Base-by-base conservation (phyloP, 2,113 vertebrate genomes). In the Cyanocitta stelleri region DNA sequence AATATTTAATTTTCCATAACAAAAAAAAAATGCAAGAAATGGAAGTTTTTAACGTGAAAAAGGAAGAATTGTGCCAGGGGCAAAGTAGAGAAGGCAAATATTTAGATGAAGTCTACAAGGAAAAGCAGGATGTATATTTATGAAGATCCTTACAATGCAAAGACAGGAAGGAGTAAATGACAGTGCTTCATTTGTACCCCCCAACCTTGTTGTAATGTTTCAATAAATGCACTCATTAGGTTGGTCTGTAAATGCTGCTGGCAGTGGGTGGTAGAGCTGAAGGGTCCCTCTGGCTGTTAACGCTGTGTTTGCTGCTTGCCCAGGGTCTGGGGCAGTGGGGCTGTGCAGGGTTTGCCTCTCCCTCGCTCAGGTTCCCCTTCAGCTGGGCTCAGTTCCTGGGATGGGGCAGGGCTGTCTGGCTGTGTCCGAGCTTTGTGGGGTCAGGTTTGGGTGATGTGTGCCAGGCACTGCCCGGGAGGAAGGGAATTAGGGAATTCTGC, bases 291-390 rank as follows among this genome's bases (percentile, higher is more conserved):
- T 58, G 55, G 18, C 1, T 55, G 30, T 11, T 7, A 29, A 1
- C 9, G 10, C 52, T 13, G 55, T 10, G 39, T 41, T 41, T n/a
- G 54, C 2, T 6, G 21, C 32, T 14, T 6, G 56, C 14, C 10
- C 33, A 3, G 55, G 56, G 56, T 4, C 13, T n/a, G 56, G 1
- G 49, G 24, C 27, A 16, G 15, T 1, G 33, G 55, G 55, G 33
- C 55, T 58, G 55, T 6, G 13, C 5, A 10, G 55, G 55, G 9
- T 2, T 3, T 22, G 55, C 55, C 55, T 56, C 5, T 22, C 32
- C 21, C 33, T n/a, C 33, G 24, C 33, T 3, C 11, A 5, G 33
- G 9, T 0, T 16, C 21, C 33, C 22, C 5, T 10, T 2, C 1
- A 6, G 33, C 56, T 16, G 56, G 3, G 55, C 32, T 22, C 12